Percentiles rank a stretch among this genome's conserved stretches.
Evolutionary conservation across 2,797 vertebrate genomes (phyloP).

Genomic region (Decapterus maruadsi): DNA sequence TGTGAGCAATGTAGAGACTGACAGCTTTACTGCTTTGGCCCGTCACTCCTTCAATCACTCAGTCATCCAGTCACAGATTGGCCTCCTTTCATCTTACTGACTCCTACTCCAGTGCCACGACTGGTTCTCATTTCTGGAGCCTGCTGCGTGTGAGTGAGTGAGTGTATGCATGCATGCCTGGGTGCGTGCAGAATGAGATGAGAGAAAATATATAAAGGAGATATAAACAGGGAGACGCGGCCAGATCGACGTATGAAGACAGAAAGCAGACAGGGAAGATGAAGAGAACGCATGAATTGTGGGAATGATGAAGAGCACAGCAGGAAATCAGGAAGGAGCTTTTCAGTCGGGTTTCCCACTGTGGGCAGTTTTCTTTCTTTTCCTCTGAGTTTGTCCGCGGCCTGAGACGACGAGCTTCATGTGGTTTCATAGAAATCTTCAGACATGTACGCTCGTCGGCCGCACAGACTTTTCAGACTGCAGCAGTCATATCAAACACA

Average conservation of each 20-base stretch:
- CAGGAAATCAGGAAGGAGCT: conserved; percentile 50
- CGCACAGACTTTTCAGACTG: conserved; percentile 19
- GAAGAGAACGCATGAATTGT: conserved; percentile 62
- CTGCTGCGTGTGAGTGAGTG: conserved; percentile 34
- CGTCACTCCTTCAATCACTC: conserved; percentile 73
- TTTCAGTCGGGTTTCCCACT: conserved; percentile 37
- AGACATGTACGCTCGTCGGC: conserved; percentile 7
- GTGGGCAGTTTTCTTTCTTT: conserved; percentile 30
- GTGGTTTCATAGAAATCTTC: conserved; percentile 48
- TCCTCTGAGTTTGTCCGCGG: conserved; percentile 17
- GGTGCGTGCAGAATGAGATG: conserved; percentile 59
- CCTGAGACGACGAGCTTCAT: conserved; percentile 51
- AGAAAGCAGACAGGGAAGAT: conserved; percentile 65
- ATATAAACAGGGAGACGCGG: conserved; percentile 60
- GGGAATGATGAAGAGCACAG: conserved; percentile 70
- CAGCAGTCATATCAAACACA: conserved; percentile 23
- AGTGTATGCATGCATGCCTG: conserved; percentile 35
- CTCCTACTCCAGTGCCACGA: conserved; percentile 59
- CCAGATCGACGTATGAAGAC: conserved; percentile 62
- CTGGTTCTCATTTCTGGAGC: conserved; percentile 78
- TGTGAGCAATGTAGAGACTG: conserved; percentile 68
- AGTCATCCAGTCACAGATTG: conserved; percentile 75
- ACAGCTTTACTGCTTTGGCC: conserved; percentile 81
- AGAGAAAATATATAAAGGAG: conserved; percentile 63
- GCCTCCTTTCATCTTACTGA: conserved; percentile 76